Evolutionary conservation across 2,888 invertebrate genomes (phyloP).

Genomic region (Lasioglossum figueresi): DNA sequence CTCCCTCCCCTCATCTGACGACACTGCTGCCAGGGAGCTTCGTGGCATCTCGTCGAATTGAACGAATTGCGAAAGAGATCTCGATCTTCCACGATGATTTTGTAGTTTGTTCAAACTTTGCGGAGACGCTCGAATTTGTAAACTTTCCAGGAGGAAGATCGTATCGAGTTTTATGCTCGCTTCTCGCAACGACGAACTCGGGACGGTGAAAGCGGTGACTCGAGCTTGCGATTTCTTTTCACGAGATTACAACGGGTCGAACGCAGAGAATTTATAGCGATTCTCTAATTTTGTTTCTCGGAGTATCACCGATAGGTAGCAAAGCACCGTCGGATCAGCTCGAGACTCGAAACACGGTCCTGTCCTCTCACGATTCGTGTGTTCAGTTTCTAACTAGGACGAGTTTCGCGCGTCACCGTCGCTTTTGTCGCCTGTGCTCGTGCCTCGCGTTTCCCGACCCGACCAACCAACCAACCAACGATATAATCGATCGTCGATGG

Average conservation of each 20-base stretch:
- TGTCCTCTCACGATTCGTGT: not conserved
- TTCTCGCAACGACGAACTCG: too few species aligned
- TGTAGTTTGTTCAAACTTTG: not conserved
- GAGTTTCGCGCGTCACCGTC: not conserved
- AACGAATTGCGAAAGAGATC: not conserved
- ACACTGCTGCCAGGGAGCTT: too few species aligned
- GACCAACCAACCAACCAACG: not conserved
- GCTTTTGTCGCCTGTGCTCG: not conserved
- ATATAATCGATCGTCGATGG: not conserved
- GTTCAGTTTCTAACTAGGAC: not conserved
- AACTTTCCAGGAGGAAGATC: not conserved
- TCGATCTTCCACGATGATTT: not conserved
- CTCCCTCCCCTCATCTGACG: too few species aligned
- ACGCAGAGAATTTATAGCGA: not conserved
- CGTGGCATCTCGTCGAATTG: too few species aligned
- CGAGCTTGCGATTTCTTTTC: not conserved
- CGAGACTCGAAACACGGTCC: not conserved
- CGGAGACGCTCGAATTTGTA: not conserved
- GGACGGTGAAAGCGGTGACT: too few species aligned
- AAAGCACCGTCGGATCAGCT: too few species aligned
- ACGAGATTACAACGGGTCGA: not conserved
- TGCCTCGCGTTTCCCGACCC: not conserved
- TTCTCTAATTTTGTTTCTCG: not conserved
- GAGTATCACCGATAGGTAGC: too few species aligned
- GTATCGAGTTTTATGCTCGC: too few species aligned